Conservation (phyloP, 2,797 vertebrate species). For the Characodon lateralis region DNA sequence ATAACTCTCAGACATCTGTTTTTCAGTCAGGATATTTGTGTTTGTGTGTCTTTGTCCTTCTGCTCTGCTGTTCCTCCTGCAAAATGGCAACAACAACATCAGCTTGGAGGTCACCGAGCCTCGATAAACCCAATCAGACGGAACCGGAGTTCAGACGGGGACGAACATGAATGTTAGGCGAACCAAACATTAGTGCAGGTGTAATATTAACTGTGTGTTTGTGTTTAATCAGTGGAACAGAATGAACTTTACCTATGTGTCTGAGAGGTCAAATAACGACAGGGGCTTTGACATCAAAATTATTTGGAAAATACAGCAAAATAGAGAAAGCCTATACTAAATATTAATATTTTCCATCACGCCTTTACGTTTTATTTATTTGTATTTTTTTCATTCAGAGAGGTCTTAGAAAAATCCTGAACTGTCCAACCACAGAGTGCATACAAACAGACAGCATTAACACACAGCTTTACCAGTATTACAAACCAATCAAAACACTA, state of each 20-base stretch:
- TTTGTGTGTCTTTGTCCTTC: slow-evolving; percentile 6
- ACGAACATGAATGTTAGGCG: slow-evolving; percentile 7
- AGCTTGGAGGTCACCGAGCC: slow-evolving; percentile 32
- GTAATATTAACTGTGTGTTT: slow-evolving; percentile 7
- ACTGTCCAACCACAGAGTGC: not conserved
- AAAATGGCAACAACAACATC: slow-evolving; percentile 10
- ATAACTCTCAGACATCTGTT: slow-evolving; percentile 12
- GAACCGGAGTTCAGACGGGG: slow-evolving; percentile 17
- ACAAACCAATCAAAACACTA: no score
- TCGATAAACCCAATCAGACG: slow-evolving; percentile 17
- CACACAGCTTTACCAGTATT: not conserved
- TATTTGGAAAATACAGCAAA: no score
- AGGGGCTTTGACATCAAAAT: no score
- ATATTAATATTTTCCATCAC: no score
- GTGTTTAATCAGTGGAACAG: slow-evolving; percentile 8
- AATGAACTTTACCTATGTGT: not conserved
- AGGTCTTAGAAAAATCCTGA: not conserved
- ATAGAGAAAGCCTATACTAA: no score
- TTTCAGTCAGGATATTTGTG: slow-evolving; percentile 13
- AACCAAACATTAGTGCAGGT: slow-evolving; percentile 3
- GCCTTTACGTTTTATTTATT: no score
- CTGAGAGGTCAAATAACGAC: not conserved
- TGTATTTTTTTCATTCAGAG: not conserved
- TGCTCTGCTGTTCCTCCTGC: slow-evolving; percentile 1
- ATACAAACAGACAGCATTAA: not conserved